Conservation (phyloP, 2,797 vertebrate genomes). For the Harpagifer antarcticus region DNA sequence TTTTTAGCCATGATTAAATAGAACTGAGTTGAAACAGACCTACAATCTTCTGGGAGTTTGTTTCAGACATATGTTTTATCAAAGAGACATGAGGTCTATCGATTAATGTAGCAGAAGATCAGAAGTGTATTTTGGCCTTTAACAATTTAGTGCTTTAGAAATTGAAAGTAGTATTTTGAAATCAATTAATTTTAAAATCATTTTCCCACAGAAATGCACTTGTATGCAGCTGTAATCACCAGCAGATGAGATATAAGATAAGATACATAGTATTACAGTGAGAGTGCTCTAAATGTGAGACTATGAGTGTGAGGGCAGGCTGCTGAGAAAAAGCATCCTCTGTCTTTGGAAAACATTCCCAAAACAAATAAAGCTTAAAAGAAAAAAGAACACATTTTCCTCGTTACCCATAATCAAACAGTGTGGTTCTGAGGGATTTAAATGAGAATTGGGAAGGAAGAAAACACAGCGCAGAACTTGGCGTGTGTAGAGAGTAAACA, state of each 20-base stretch:
- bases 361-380: conserved; percentile 46
- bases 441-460: conserved; percentile 30
- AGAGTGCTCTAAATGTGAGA: neutral
- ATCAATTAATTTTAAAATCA: too few relatives aligned
- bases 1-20: too few relatives aligned
- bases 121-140: too few relatives aligned
- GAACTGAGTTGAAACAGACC: too few relatives aligned
- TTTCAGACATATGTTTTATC: too few relatives aligned
- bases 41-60: too few relatives aligned
- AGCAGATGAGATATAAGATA: neutral
- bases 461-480: conserved; percentile 26
- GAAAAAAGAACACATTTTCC: conserved; percentile 30
- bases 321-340: conserved; percentile 24
- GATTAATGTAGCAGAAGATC: too few relatives aligned
- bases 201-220: neutral
- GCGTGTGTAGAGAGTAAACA: conserved; percentile 53
- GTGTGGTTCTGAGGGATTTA: conserved; percentile 50
- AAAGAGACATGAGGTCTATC: too few relatives aligned
- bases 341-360: conserved; percentile 29
- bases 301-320: neutral
- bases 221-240: neutral
- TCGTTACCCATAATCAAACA: conserved; percentile 53
- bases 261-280: neutral
- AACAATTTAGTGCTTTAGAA: too few relatives aligned
- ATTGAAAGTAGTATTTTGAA: too few relatives aligned